These are phyloP conservation scores for Brachionus paranguensis DNA, from an alignment of 1,140 invertebrate genomes.

Conservation along the genomic window DNA sequence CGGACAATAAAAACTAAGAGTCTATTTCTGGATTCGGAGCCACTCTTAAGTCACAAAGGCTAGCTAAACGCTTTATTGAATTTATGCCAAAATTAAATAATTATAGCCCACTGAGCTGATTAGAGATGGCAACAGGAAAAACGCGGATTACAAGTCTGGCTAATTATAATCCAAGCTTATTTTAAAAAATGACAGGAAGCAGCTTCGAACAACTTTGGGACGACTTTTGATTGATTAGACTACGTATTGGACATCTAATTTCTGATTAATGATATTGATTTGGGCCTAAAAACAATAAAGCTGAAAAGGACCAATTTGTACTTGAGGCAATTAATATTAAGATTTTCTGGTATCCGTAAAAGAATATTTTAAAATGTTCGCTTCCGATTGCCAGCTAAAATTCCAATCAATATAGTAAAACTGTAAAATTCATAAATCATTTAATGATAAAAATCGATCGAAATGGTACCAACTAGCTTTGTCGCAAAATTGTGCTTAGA, in stretches of 20 bases:
- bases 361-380: conserved; percentile 6
- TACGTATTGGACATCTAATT: conserved; percentile 14
- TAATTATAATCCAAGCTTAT: background rate
- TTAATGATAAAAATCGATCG: conserved; percentile 1
- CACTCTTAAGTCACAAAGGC: background rate
- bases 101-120: conserved; percentile 15
- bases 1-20: background rate
- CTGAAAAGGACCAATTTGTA: background rate
- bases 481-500: conserved; percentile 11
- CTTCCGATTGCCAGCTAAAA: background rate
- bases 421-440: conserved; percentile 22
- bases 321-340: conserved; percentile 18
- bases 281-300: background rate
- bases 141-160: background rate
- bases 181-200: background rate
- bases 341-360: conserved; percentile 22
- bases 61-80: background rate
- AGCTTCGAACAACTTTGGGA: background rate
- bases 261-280: conserved; percentile 20
- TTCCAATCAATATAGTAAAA: conserved; percentile 21
- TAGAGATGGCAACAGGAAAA: background rate
- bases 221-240: conserved; percentile 27
- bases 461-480: background rate
- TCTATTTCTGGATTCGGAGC: background rate
- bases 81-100: conserved; percentile 10